Conservation (phyloP, 2,888 invertebrate species). For the Nephrocerus scutellatus region DNA sequence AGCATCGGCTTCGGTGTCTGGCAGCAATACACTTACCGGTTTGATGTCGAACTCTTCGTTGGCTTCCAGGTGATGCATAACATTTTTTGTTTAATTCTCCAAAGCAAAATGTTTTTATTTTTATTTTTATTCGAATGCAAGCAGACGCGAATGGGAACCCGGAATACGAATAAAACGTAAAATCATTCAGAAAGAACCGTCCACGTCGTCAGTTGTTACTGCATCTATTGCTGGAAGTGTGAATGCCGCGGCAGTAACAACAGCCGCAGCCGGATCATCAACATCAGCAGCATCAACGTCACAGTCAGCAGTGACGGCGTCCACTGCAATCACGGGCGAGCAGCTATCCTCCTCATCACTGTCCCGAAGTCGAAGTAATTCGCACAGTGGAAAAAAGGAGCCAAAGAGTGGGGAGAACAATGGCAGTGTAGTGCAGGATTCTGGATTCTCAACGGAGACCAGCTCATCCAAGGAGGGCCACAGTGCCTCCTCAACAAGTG, state of each 20-base stretch:
- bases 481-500: slow-evolving; percentile 60
- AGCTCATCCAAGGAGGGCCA: slow-evolving; percentile 75
- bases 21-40: slow-evolving; percentile 44
- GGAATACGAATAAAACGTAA: slow-evolving; percentile 68
- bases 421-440: slow-evolving; percentile 66
- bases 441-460: slow-evolving; percentile 85
- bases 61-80: slow-evolving; percentile 35
- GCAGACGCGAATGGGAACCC: slow-evolving; percentile 70
- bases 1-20: slow-evolving; percentile 10
- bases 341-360: slow-evolving; percentile 40
- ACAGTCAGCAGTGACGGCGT: slow-evolving; percentile 6
- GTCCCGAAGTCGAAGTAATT: slow-evolving; percentile 59
- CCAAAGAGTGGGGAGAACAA: slow-evolving; percentile 56
- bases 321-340: slow-evolving; percentile 20
- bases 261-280: slow-evolving; percentile 9
- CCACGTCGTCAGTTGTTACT: no score
- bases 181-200: slow-evolving; percentile 45
- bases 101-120: neutral
- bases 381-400: slow-evolving; percentile 56
- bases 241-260: slow-evolving; percentile 21
- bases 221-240: no score
- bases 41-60: slow-evolving; percentile 43
- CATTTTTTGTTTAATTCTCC: neutral
- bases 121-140: neutral
- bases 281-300: slow-evolving; percentile 9